Conservation (phyloP, 2,888 invertebrate species). For the Calliphora vomitoria region DNA sequence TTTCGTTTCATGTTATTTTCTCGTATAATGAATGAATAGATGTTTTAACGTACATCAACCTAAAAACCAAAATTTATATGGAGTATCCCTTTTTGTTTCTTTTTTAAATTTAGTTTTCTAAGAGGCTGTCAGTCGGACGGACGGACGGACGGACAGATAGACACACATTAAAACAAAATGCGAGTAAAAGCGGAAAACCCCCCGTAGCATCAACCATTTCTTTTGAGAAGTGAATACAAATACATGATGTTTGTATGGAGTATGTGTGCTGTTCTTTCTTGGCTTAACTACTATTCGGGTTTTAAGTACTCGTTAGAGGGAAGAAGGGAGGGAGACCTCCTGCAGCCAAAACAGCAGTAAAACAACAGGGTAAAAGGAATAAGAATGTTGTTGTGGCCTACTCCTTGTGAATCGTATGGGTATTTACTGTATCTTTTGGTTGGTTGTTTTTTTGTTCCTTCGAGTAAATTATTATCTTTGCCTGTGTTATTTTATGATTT, state of each 20-base stretch:
- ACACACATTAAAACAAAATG: not conserved
- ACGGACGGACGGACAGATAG: constrained; percentile 12
- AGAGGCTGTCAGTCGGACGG: constrained; percentile 19
- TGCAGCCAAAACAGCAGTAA: constrained; percentile 45
- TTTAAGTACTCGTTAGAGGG: constrained; percentile 20
- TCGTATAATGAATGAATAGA: not conserved
- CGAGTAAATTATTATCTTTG: constrained; percentile 67
- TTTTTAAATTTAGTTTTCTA: constrained; percentile 1
- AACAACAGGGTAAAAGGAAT: constrained; percentile 22
- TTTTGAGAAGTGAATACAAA: not conserved
- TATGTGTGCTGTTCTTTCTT: constrained; percentile 24
- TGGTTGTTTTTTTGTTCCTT: constrained; percentile 6
- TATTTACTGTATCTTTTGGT: constrained; percentile 45
- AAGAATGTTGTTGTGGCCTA: constrained; percentile 27
- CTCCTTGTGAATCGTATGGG: constrained; percentile 18
- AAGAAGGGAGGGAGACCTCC: constrained; percentile 34
- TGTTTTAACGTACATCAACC: constrained; percentile 23
- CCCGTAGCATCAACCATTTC: constrained; percentile 33
- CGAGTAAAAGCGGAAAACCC: constrained; percentile 17
- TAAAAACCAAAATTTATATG: constrained; percentile 46
- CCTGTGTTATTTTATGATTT: constrained; percentile 45
- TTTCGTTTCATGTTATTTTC: constrained; percentile 36
- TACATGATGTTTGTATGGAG: not conserved
- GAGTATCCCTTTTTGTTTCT: constrained; percentile 18
- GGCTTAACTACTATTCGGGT: constrained; percentile 8